A percentile compares a stretch with the other conserved stretches of the same genome.
Evolutionary conservation across 2,797 vertebrate species (phyloP).

Genomic region (Bradypodion pumilum): DNA sequence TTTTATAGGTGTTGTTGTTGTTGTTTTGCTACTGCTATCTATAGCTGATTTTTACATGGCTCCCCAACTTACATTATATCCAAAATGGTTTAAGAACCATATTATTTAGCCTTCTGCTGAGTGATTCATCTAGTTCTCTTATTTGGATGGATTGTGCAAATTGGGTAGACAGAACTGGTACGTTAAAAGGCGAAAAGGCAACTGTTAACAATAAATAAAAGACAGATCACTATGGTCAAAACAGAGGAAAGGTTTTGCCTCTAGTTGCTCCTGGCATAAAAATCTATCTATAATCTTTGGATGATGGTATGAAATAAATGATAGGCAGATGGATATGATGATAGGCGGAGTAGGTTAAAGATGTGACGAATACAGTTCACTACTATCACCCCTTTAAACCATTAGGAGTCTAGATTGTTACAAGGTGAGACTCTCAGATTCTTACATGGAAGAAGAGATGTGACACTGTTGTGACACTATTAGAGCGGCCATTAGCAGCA

Average conservation of each 20-base stretch:
- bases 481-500: slow-evolving; percentile 71
- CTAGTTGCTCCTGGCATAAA: slow-evolving; percentile 19
- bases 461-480: slow-evolving; percentile 67
- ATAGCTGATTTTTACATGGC: neutral
- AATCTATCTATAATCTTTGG: slow-evolving; percentile 34
- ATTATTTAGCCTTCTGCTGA: neutral
- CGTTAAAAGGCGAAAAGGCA: slow-evolving; percentile 23
- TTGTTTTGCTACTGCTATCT: neutral
- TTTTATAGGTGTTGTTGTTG: too few relatives aligned
- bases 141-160: slow-evolving; percentile 1
- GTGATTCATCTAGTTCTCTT: too few relatives aligned
- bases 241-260: slow-evolving; percentile 1
- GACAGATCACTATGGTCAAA: slow-evolving; percentile 18
- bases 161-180: slow-evolving; percentile 10
- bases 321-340: slow-evolving; percentile 58
- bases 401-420: slow-evolving; percentile 58
- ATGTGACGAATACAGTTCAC: slow-evolving; percentile 61
- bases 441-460: slow-evolving; percentile 52
- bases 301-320: slow-evolving; percentile 53
- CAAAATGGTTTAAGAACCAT: neutral
- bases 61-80: slow-evolving; percentile 15
- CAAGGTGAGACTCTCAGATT: slow-evolving; percentile 66
- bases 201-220: slow-evolving; percentile 27
- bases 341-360: slow-evolving; percentile 40
- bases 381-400: slow-evolving; percentile 62